These are phyloP conservation scores for Erythrocebus patas DNA, from an alignment of 2,113 vertebrate species.

Conservation along the genomic window DNA sequence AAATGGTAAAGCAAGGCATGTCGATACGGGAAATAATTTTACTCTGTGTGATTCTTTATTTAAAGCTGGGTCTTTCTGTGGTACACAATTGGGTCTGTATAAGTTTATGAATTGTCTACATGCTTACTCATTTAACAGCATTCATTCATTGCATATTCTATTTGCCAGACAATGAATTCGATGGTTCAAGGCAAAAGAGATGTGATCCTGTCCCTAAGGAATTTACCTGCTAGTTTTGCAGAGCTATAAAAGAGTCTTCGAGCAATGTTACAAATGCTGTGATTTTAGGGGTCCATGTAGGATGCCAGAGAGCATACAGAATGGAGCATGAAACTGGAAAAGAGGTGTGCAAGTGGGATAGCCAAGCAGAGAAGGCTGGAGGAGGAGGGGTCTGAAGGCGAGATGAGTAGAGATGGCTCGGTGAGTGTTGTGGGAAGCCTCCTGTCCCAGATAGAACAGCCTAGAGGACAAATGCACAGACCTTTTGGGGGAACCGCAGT, in stretches of 20 bases:
- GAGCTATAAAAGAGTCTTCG: background rate
- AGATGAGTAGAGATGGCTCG: background rate
- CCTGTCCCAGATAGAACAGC: background rate
- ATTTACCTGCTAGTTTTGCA: background rate
- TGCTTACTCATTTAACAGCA: background rate
- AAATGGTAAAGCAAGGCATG: conserved; percentile 3
- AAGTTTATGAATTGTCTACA: background rate
- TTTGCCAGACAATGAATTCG: background rate
- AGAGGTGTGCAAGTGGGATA: background rate
- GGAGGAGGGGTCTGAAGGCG: background rate
- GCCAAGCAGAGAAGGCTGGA: background rate
- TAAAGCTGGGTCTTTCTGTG: background rate
- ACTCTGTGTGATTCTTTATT: background rate
- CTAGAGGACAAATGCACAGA: background rate
- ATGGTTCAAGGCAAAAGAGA: background rate
- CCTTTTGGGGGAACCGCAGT: background rate
- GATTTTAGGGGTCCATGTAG: background rate
- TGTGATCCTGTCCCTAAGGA: background rate
- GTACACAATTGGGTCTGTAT: background rate
- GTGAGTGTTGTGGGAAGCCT: background rate
- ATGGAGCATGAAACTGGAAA: background rate
- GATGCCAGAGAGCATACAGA: background rate
- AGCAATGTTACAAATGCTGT: background rate
- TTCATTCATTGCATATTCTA: background rate
- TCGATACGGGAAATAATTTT: background rate